Base-by-base conservation (phyloP, 2,888 invertebrate genomes). In the Drosophila tanythrix region DNA sequence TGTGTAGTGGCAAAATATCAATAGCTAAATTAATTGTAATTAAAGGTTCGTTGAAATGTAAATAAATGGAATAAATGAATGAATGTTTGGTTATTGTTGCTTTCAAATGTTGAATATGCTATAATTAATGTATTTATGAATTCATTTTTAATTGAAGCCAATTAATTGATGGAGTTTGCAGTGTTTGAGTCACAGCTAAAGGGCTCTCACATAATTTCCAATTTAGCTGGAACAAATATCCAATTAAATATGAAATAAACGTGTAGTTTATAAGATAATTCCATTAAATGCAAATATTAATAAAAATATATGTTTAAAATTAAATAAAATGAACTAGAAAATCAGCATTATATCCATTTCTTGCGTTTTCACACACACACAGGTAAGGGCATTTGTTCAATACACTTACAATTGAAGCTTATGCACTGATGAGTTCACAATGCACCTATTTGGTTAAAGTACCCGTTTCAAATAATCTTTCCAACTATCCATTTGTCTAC, bases 1-100 rank as follows among this genome's bases (percentile, higher is more conserved):
- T 46, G 53, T 51, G 40, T 74, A 76, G 62, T 31, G 59, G 50
- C 62, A 79, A 55, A 63, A 66, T 69, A 79, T 76, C 72, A 79
- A 79, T 76, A 79, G 72, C 0, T 51, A 21, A 71, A 74, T 4
- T 46, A 59, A 55, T 56, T 43, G 56, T 29, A 46, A 48, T 66
- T 48, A 4, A 8, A 51, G 38, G 21, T n/a, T 15, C 25, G 50
- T 53, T 67, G 7, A 59, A 40, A 13, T 75, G 70, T 78, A 75
- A 29, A 78, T 62, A 79, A 57, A 71, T 52, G 62, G 21, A 4
- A 33, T 59, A 31, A 55, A 33, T 33, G 11, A 38, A 65, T 46
- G 51, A 52, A 13, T 40, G 51, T 64, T 68, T 35, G 25, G 58
- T 62, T 65, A 61, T 59, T 64, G 67, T 68, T 74, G 70, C 62